Evolutionary conservation across 2,113 vertebrate genomes (phyloP).

Genomic region (Thamnophis sirtalis): DNA sequence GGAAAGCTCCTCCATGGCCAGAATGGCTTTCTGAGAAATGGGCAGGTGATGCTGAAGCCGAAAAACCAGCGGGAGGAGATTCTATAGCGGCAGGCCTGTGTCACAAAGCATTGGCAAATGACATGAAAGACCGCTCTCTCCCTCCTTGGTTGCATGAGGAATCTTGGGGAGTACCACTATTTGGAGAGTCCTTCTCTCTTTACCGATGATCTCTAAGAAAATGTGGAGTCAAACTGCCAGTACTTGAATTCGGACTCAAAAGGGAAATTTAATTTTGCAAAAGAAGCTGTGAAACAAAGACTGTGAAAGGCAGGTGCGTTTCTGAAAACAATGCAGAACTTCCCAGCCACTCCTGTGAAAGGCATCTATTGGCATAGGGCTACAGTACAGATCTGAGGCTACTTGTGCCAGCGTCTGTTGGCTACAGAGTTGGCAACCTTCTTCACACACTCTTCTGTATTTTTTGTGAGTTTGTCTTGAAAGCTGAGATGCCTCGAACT

Average conservation of each 20-base stretch:
- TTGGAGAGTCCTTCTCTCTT: slow-evolving; percentile 17
- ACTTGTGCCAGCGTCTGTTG: not conserved
- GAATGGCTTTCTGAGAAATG: slow-evolving; percentile 90
- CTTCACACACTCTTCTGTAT: rapidly evolving
- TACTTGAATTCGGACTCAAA: slow-evolving; percentile 68
- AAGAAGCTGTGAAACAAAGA: slow-evolving; percentile 61
- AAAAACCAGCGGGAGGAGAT: slow-evolving; percentile 79
- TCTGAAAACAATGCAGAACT: not conserved
- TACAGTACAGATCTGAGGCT: not conserved
- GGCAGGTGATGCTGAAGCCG: slow-evolving; percentile 76
- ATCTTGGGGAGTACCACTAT: slow-evolving; percentile 10
- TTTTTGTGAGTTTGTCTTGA: not conserved
- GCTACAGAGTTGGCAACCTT: not conserved
- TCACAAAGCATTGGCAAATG: slow-evolving; percentile 1
- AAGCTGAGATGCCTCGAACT: slow-evolving; percentile 5
- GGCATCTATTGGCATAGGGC: not conserved
- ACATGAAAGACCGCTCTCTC: not conserved
- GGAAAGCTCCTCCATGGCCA: slow-evolving; percentile 87
- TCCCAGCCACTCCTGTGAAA: slow-evolving; percentile 37
- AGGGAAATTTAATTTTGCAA: slow-evolving; percentile 43
- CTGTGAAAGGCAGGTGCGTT: slow-evolving; percentile 14
- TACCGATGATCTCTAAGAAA: slow-evolving; percentile 46
- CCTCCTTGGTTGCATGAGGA: not conserved
- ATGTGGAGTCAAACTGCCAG: slow-evolving; percentile 68
- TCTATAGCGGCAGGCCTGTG: slow-evolving; percentile 58